Evolutionary conservation across 1,140 invertebrate species (phyloP).

Genomic region (Tribolium madens): DNA sequence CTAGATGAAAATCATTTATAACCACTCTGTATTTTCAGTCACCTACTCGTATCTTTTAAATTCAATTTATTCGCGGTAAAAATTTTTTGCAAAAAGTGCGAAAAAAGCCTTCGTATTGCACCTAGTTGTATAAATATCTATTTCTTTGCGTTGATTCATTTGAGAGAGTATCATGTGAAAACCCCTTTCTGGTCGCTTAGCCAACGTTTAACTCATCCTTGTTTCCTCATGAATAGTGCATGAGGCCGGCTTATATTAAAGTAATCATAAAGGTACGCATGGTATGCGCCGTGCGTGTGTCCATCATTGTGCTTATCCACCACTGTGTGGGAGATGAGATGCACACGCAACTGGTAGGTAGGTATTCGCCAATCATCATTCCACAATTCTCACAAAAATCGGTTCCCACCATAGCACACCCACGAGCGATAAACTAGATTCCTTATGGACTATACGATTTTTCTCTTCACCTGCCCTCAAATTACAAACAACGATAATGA

Average conservation of each 20-base stretch:
- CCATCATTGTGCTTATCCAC: constrained; percentile 46
- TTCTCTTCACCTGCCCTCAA: constrained; percentile 25
- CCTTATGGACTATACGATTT: constrained; percentile 18
- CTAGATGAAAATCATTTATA: too few relatives aligned
- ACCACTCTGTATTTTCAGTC: too few relatives aligned
- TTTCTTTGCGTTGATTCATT: too few relatives aligned
- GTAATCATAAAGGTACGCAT: constrained; percentile 52
- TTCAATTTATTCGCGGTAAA: too few relatives aligned
- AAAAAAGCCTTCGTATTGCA: too few relatives aligned
- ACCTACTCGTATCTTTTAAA: too few relatives aligned
- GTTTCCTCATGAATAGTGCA: constrained; percentile 50
- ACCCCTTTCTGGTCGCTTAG: too few relatives aligned
- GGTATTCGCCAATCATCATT: constrained; percentile 53
- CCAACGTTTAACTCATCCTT: background rate
- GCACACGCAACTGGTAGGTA: constrained; percentile 45
- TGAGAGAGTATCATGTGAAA: too few relatives aligned
- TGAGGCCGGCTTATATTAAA: constrained; percentile 49
- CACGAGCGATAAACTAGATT: constrained; percentile 34
- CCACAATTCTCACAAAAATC: constrained; percentile 55
- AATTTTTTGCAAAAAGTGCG: too few relatives aligned
- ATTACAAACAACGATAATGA: constrained; percentile 32
- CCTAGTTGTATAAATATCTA: too few relatives aligned
- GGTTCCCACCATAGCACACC: constrained; percentile 45
- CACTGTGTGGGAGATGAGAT: constrained; percentile 49
- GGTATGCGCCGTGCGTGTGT: constrained; percentile 53